A percentile compares a stretch with the other conserved stretches of the same genome.
Evolutionary conservation across 2,113 vertebrate species (phyloP).

Genomic region (Hippopotamus amphibius): DNA sequence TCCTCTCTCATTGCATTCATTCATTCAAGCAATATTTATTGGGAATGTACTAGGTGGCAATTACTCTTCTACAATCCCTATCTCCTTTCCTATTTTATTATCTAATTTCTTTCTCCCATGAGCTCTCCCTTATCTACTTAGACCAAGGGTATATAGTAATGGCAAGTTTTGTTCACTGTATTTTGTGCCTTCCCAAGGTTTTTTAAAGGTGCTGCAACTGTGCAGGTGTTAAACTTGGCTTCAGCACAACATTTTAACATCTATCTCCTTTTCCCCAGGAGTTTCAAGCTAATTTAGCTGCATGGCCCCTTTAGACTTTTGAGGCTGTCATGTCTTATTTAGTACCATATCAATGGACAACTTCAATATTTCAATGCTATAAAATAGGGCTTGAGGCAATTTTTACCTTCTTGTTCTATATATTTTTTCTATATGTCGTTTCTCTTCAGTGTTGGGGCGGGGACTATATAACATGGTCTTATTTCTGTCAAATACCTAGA

Average conservation of each 20-base stretch:
- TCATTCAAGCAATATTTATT: background rate
- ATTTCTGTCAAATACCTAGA: slow-evolving; percentile 6
- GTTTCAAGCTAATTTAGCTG: background rate
- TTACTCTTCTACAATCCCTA: background rate
- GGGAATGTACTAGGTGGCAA: too few species aligned
- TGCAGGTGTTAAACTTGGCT: background rate
- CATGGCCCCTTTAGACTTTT: background rate
- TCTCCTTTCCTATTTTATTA: background rate
- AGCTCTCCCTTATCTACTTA: background rate
- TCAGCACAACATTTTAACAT: background rate
- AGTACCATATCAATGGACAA: background rate
- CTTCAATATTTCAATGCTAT: background rate
- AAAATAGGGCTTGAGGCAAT: background rate
- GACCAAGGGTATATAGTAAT: background rate
- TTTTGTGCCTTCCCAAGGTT: background rate
- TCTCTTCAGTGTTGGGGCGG: background rate
- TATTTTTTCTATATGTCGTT: background rate
- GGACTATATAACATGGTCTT: background rate
- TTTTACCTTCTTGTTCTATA: background rate
- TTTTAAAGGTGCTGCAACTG: background rate
- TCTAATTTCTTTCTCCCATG: background rate
- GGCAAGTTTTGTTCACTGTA: background rate
- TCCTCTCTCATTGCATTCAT: background rate
- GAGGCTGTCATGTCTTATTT: background rate
- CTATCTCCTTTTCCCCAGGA: background rate